Evolutionary conservation across 37 sponge, comb jelly and placozoan species (phyloP), one percentile per base, ranked within the genome.

Genomic region (Beroe forskalii): DNA sequence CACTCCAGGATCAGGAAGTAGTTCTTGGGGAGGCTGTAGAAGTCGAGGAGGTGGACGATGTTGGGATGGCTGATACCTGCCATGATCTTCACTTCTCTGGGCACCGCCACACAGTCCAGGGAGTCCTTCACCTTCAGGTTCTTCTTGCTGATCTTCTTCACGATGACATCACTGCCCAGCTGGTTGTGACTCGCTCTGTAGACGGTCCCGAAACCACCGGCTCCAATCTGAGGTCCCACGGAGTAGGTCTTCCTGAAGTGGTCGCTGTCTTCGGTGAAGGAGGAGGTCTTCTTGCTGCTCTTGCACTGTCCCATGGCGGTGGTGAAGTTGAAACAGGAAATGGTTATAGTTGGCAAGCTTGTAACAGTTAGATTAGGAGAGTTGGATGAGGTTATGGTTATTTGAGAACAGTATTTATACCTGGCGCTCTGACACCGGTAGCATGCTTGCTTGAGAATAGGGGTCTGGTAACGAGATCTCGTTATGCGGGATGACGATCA

Each of bases 1-100:
- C 35, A 80, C 31, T 80, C 86, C 44, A 80, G 55, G 86, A 80
- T 43, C 55, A 80, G 37, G 55, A 80, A 37, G 55, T 80, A 80
- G 30, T 80, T 35, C 40, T 80, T 80, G 30, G 55, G 44, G 55
- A 80, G 48, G 42, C 38, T 38, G 55, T 80, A 80, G 86, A 80
- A 80, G 30, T 80, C 86, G 14, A 80, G 44, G 24, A 80, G 55
- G 48, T 80, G n/a, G 30, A 80, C 30, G 3, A 80, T 38, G 48
- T 42, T 42, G 27, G 86, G 86, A n/a, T 80, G 86, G 1, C n/a
- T n/a, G 44, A 80, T 22, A 44, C 40, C 37, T 1, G 48, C 12
- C 55, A 44, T 80, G n/a, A 38, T 80, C 86, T 80, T 80, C 44
- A 80, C 86, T 42, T 80, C 86, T 19, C 44, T 3, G 3, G 86